Conservation (phyloP, 2,113 vertebrate genomes). For the Psettodes erumei region DNA sequence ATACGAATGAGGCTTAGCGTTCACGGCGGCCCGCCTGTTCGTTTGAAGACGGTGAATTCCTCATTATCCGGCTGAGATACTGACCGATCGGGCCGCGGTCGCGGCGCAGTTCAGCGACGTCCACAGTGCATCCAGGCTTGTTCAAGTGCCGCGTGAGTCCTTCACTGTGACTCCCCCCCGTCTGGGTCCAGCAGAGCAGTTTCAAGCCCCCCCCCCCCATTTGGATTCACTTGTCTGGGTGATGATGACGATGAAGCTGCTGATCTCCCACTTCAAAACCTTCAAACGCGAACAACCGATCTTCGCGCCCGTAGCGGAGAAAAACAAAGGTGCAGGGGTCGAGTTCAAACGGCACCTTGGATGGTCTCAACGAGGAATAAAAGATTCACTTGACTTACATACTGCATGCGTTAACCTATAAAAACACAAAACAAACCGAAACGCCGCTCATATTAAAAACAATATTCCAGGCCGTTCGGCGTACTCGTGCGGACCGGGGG, state of each 20-base stretch:
- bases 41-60: constrained; percentile 38
- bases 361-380: constrained; percentile 42
- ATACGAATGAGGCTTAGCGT: constrained; percentile 59
- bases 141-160: constrained; percentile 48
- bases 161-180: constrained; percentile 29
- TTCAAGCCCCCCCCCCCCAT: constrained; percentile 34
- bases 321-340: constrained; percentile 29
- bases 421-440: constrained; percentile 55
- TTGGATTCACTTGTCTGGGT: constrained; percentile 22
- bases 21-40: constrained; percentile 40
- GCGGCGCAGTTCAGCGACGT: constrained; percentile 40
- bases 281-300: constrained; percentile 18
- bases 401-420: constrained; percentile 63
- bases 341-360: constrained; percentile 40
- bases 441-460: constrained; percentile 33
- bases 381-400: constrained; percentile 56
- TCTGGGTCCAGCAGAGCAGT: constrained; percentile 33
- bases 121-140: constrained; percentile 24
- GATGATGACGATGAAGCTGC: constrained; percentile 39
- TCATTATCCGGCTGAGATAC: constrained; percentile 43
- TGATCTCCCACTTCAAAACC: neutral
- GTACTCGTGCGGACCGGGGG: constrained; percentile 25
- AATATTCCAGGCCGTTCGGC: constrained; percentile 40
- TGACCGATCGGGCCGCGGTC: constrained; percentile 56
- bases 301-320: constrained; percentile 32